Base-by-base conservation (phyloP, 1,140 invertebrate genomes). In the Episyrphus balteatus region DNA sequence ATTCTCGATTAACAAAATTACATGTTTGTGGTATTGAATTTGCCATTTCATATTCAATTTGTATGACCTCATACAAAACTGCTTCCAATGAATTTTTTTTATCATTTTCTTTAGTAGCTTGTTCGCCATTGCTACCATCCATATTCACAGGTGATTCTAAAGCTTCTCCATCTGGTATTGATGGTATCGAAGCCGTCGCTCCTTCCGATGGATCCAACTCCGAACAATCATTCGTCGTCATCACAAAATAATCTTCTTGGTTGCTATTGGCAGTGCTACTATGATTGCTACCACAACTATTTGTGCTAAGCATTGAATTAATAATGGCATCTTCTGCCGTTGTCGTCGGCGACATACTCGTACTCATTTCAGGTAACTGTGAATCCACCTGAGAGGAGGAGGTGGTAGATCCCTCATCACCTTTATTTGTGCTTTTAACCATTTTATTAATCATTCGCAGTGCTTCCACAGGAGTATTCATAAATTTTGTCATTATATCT, bases 61-160 rank as follows among this genome's bases (percentile, higher is more conserved):
- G 86, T 49, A 89, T 88, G 10, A 86, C 86, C 56, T 88, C 83
- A 48, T 80, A 84, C 13, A 90, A 66, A 53, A 88, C 86, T 0
- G 84, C 83, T 61, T 88, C 84, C 56, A 88, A 85, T 2, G 83
- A 84, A 66, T 83, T 74, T 38, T 44, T 36, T 13, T 15, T 44
- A 10, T n/a, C 32, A 13, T 15, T 36, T 17, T 30, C 13, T 19
- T 5, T 44, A 6, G 19, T 36, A 36, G 13, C 12, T 14, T 37
- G 3, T 3, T 21, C 33, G 13, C 26, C 13, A 19, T 38, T n/a
- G 26, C 10, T 26, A 40, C 6, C 8, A 11, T 26, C 15, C 15
- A 33, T 47, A 26, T 32, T 47, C 7, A 14, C 6, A 31, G 21
- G 10, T 39, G 21, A 40, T 31, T 40, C 13, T 31, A 19, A 11